Conservation (phyloP, 2,113 vertebrate genomes). For the Atrichornis clamosus region DNA sequence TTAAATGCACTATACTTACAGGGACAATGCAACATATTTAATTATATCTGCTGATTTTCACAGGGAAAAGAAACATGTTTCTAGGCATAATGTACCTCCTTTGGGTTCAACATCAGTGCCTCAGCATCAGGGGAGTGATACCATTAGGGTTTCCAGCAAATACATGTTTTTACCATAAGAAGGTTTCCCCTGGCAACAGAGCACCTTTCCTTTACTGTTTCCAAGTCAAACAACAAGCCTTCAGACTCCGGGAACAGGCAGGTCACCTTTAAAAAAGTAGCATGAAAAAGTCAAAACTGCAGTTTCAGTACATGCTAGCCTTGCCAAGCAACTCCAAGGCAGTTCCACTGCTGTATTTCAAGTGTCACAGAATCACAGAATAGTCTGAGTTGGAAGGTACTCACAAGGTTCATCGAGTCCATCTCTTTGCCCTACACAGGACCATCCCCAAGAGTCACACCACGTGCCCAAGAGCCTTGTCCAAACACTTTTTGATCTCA, state of each 20-base stretch:
- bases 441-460: no score
- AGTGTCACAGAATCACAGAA: background rate
- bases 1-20: background rate
- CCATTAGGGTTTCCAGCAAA: background rate
- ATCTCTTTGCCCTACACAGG: background rate
- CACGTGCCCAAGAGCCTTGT: background rate
- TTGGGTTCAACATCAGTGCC: background rate
- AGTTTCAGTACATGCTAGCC: background rate
- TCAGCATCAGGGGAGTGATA: background rate
- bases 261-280: background rate
- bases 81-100: background rate
- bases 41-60: background rate
- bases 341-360: background rate
- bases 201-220: background rate
- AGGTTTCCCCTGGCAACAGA: fast-evolving
- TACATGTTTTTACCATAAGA: background rate
- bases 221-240: background rate
- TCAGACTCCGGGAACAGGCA: background rate
- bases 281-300: background rate
- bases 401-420: background rate
- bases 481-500: background rate
- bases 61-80: background rate
- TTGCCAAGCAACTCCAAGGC: background rate
- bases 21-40: background rate
- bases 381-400: background rate